A percentile compares a stretch with the other conserved stretches of the same genome.
Conservation (phyloP, 1,140 invertebrate species). For the Ridgeia piscesae region DNA sequence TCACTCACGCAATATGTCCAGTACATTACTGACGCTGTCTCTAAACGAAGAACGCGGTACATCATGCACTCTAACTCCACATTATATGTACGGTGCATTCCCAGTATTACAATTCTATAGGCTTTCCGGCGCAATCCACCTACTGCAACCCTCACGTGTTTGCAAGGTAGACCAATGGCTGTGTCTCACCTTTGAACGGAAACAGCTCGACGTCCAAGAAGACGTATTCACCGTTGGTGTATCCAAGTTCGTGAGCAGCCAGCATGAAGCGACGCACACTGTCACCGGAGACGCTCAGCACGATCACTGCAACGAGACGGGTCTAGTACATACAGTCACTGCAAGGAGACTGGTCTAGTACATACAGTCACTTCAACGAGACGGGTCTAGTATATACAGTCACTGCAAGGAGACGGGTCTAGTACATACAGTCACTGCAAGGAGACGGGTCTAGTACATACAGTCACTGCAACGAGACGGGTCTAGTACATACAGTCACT, state of each 20-base stretch:
- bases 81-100: background rate
- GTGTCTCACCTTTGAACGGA: slow-evolving; percentile 57
- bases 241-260: slow-evolving; percentile 75
- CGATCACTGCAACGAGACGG: slow-evolving; percentile 73
- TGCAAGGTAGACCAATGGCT: slow-evolving; percentile 29
- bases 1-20: background rate
- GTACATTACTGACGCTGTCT: background rate
- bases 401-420: too few relatives aligned
- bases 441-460: too few relatives aligned
- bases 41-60: background rate
- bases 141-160: background rate
- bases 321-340: too few relatives aligned
- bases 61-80: background rate
- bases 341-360: too few relatives aligned
- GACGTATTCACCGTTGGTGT: slow-evolving; percentile 83
- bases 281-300: slow-evolving; percentile 76
- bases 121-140: too few relatives aligned
- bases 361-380: too few relatives aligned
- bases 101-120: too few relatives aligned
- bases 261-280: slow-evolving; percentile 86
- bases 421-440: too few relatives aligned
- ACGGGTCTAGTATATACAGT: too few relatives aligned
- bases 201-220: slow-evolving; percentile 86
- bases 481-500: too few relatives aligned
- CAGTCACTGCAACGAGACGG: too few relatives aligned